Evolutionary conservation across 2,113 vertebrate genomes (phyloP).

Genomic region (Nerophis ophidion): DNA sequence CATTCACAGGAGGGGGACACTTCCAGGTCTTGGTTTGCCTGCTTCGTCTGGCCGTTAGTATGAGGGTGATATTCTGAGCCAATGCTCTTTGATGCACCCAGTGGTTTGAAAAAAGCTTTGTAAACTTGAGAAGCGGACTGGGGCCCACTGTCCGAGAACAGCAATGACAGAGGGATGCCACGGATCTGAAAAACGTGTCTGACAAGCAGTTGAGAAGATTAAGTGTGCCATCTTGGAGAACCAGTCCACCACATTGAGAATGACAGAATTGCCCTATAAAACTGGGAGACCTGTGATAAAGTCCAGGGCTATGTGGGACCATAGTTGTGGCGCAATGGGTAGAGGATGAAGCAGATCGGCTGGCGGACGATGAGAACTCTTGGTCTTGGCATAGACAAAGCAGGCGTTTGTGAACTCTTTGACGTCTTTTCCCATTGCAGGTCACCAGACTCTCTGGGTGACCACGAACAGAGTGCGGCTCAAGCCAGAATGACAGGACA

Average conservation of each 20-base stretch:
- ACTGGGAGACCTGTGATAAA: not conserved
- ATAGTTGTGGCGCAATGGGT: no score
- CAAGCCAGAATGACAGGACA: not conserved
- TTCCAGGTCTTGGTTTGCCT: not conserved
- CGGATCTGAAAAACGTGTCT: not conserved
- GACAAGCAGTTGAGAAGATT: not conserved
- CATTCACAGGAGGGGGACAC: not conserved
- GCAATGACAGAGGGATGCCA: not conserved
- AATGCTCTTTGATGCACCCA: not conserved
- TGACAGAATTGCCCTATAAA: not conserved
- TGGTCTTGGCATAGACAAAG: not conserved
- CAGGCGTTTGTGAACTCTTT: not conserved
- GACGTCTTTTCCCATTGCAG: not conserved
- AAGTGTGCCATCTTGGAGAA: not conserved
- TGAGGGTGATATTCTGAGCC: not conserved
- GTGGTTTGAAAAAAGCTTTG: rapidly evolving
- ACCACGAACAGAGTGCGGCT: not conserved
- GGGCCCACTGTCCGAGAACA: no score
- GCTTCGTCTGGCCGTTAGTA: not conserved
- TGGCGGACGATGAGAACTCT: no score
- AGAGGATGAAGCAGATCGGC: no score
- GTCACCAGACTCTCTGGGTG: not conserved
- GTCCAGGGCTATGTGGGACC: not conserved
- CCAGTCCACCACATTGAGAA: not conserved
- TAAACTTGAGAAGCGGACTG: no score